Conservation (phyloP, 2,797 vertebrate genomes). For the Arrhamphus sclerolepis region DNA sequence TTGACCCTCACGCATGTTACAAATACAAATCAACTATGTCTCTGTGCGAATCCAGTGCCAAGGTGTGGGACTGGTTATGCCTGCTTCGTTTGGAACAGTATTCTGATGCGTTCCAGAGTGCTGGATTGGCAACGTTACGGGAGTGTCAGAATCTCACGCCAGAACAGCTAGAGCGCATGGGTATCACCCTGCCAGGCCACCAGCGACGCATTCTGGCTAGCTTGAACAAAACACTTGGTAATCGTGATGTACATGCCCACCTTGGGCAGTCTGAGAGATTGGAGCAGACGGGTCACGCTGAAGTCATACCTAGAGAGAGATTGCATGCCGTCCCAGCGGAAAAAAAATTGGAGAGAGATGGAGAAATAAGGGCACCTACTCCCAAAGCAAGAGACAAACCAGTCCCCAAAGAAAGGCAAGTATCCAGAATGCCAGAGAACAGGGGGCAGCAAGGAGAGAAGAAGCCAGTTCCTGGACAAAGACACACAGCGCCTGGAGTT, state of each 20-base stretch:
- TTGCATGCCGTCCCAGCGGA: conserved; percentile 25
- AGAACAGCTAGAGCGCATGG: conserved; percentile 80
- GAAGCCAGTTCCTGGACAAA: conserved; percentile 28
- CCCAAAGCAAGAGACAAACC: conserved; percentile 51
- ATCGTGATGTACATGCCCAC: conserved; percentile 43
- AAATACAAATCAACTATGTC: conserved; percentile 47
- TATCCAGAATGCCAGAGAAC: conserved; percentile 31
- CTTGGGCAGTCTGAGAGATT: conserved; percentile 13
- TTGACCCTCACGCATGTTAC: conserved; percentile 15
- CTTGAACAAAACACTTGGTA: conserved; percentile 78
- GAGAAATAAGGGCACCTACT: conserved; percentile 16
- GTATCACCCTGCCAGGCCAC: conserved; percentile 87
- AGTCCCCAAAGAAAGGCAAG: conserved; percentile 54
- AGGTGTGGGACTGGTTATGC: conserved; percentile 84
- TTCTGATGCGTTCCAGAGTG: conserved; percentile 73
- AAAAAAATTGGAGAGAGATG: conserved; percentile 29
- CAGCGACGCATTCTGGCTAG: conserved; percentile 90
- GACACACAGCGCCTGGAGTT: conserved; percentile 12
- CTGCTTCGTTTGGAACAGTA: conserved; percentile 90
- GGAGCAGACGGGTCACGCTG: conserved; percentile 11
- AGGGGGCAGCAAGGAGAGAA: conserved; percentile 16
- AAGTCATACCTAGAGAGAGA: conserved; percentile 24
- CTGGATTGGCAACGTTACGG: conserved; percentile 68
- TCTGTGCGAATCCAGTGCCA: conserved; percentile 56
- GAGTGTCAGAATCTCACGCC: conserved; percentile 83